Base-by-base conservation (phyloP, 2,888 invertebrate genomes). In the Pegoplata infirma region DNA sequence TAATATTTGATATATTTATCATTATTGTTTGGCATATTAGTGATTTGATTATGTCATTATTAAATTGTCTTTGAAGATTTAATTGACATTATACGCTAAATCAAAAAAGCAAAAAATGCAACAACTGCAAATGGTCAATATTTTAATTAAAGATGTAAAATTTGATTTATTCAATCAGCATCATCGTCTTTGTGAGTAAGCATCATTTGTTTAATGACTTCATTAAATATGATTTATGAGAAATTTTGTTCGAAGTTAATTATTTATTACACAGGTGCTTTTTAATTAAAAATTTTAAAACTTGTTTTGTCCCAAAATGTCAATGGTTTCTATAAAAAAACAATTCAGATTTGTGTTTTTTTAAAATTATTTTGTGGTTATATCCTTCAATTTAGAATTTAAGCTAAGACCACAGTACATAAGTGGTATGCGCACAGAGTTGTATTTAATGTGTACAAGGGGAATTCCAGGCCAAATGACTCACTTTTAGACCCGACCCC, bases 1-100 rank as follows among this genome's bases (percentile, higher is more conserved):
- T 79, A 79, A 72, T 75, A 75, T 79, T 79, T 79, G 79, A 75
- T 79, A 75, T 71, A 79, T 79, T 79, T 79, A 79, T 79, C 79
- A 72, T 79, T 75, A 71, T 21, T 75, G 71, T 75, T 71, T 79
- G 79, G 74, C 79, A 79, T 79, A 75, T 79, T 72, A 72, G 75
- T 79, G 79, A 79, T 79, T 75, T 75, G 79, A 79, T 79, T 79
- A 79, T 75, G 75, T 75, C 79, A 79, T 55, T 75, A 53, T 71
- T 75, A n/a, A n/a, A n/a, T n/a, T n/a, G n/a, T n/a, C n/a, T n/a
- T 69, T 40, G 36, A n/a, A 40, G 36, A 40, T 40, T 56, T 75
- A 75, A 75, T 75, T 75, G 75, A 69, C 75, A 32, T 75, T 63
- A 56, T 63, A 75, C 56, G 56, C 75, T 69, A 51, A 75, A 75